These are phyloP conservation scores for Ciconia stormi DNA, from an alignment of 2,113 vertebrate species.

Conservation along the genomic window DNA sequence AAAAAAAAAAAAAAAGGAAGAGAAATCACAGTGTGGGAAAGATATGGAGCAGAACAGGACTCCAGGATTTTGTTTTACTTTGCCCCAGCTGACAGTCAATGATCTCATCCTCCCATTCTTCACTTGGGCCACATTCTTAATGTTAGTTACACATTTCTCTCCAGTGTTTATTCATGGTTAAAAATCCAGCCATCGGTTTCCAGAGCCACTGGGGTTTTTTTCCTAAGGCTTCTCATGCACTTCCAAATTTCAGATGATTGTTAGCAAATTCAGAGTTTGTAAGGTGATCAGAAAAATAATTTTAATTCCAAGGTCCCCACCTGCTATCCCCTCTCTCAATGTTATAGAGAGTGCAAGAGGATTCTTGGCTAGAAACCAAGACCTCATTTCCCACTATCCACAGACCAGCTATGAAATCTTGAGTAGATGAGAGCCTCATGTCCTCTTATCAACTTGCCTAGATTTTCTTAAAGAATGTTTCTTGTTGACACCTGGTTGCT, in stretches of 20 bases:
- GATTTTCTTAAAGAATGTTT: background rate
- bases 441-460: background rate
- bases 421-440: background rate
- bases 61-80: background rate
- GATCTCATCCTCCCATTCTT: background rate
- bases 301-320: background rate
- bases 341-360: background rate
- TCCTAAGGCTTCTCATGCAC: background rate
- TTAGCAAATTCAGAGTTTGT: background rate
- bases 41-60: background rate
- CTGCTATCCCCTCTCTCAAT: background rate
- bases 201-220: background rate
- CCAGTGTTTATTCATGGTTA: background rate
- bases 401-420: background rate
- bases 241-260: background rate
- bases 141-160: background rate
- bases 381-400: background rate
- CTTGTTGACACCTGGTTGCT: background rate
- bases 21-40: background rate
- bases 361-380: background rate
- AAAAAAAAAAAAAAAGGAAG: background rate
- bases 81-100: background rate
- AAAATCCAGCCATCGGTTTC: background rate
- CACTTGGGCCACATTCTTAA: background rate
- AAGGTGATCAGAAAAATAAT: background rate